Conservation (phyloP, 2,888 invertebrate genomes). For the Bombylius discolor region DNA sequence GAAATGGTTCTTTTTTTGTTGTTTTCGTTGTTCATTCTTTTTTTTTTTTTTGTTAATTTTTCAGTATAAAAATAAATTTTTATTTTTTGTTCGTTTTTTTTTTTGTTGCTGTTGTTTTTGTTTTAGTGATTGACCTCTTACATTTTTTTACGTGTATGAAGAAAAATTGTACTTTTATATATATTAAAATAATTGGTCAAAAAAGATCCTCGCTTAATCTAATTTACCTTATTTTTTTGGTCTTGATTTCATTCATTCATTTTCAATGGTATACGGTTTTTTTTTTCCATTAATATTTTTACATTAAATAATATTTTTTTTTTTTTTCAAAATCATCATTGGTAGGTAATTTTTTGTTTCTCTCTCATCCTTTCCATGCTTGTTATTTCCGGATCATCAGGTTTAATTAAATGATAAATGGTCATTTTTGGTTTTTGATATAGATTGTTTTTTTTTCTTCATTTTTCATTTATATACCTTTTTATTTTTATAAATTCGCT, state of each 20-base stretch:
- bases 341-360: background rate
- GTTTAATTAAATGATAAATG: constrained; percentile 10
- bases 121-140: too few relatives aligned
- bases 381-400: constrained; percentile 9
- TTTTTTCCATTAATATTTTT: background rate
- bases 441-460: too few relatives aligned
- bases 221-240: background rate
- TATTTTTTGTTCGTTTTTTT: too few relatives aligned
- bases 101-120: too few relatives aligned
- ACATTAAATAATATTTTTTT: background rate
- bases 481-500: too few relatives aligned
- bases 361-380: constrained; percentile 5
- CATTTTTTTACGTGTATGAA: background rate
- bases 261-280: background rate
- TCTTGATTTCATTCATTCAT: too few relatives aligned
- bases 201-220: background rate
- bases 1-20: background rate
- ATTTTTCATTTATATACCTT: too few relatives aligned
- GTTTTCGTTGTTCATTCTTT: background rate
- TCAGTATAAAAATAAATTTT: too few relatives aligned
- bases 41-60: too few relatives aligned
- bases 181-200: background rate
- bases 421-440: background rate
- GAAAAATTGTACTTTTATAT: background rate
- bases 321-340: background rate